Evolutionary conservation across 1,140 invertebrate genomes (phyloP).

Genomic region (Ditylenchus dipsaci): DNA sequence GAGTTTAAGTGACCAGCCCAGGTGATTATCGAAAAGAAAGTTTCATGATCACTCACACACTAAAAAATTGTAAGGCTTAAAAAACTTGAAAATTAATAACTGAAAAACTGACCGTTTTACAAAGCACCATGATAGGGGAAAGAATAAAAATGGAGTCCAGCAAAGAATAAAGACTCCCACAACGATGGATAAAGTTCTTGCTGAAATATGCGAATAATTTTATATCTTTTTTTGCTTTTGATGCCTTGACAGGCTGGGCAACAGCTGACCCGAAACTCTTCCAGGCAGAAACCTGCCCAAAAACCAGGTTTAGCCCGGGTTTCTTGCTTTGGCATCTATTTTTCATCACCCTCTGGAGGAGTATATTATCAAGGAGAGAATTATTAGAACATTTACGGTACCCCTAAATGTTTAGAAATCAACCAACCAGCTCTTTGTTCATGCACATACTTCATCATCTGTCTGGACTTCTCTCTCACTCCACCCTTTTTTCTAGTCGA

Average conservation of each 20-base stretch:
- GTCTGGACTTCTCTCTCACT: constrained; percentile 55
- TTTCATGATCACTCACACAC: constrained; percentile 63
- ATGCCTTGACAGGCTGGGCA: no score
- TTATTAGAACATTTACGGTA: no score
- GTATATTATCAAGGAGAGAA: no score
- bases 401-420: no score
- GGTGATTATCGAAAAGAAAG: constrained; percentile 84
- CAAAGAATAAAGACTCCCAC: constrained; percentile 94
- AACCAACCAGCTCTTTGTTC: constrained; percentile 62
- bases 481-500: constrained; percentile 32
- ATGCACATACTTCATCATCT: constrained; percentile 58
- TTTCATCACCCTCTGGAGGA: no score
- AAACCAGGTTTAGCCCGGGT: no score
- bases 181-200: constrained; percentile 81
- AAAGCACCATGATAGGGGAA: constrained; percentile 81
- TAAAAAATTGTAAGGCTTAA: no score
- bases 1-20: constrained; percentile 99
- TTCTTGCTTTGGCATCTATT: no score
- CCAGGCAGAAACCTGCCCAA: no score
- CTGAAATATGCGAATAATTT: constrained; percentile 54
- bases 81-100: constrained; percentile 16
- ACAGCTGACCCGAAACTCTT: no score
- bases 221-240: no score
- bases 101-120: constrained; percentile 58
- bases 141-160: constrained; percentile 96